Conservation (phyloP, 2,888 invertebrate species). For the Xestia rhomboidea region DNA sequence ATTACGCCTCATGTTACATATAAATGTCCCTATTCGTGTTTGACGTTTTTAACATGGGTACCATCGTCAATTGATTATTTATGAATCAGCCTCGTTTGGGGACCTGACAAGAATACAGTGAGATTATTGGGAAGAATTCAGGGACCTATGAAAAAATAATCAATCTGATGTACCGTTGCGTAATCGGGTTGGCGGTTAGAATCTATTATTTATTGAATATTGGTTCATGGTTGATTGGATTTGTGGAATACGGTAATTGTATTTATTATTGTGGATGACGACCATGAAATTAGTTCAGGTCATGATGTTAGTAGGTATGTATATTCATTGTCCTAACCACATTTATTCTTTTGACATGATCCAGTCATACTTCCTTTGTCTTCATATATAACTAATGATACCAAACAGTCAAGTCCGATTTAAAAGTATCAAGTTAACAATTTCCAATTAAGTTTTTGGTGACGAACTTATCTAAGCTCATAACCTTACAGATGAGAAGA, state of each 20-base stretch:
- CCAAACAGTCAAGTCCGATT: constrained; percentile 6
- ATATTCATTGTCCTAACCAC: background rate
- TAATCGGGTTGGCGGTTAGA: constrained; percentile 17
- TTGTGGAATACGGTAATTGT: background rate
- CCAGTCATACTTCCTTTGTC: background rate
- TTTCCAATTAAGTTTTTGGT: constrained; percentile 19
- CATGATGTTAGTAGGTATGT: background rate
- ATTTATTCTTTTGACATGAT: background rate
- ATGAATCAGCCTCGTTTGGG: constrained; percentile 63
- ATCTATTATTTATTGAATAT: constrained; percentile 17
- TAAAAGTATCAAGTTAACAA: constrained; percentile 26
- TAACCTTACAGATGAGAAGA: constrained; percentile 37
- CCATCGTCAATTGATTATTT: constrained; percentile 73
- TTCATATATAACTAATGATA: background rate
- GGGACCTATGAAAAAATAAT: constrained; percentile 58
- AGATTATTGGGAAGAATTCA: constrained; percentile 47
- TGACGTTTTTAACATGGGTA: constrained; percentile 67
- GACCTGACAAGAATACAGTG: constrained; percentile 57
- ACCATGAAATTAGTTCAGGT: background rate
- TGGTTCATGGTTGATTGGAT: constrained; percentile 24
- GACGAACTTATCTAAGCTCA: constrained; percentile 39
- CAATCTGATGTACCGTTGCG: constrained; percentile 32
- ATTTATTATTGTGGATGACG: constrained; percentile 8
- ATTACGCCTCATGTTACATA: constrained; percentile 66
- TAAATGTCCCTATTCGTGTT: constrained; percentile 60